phyloP scores from a whole-genome alignment of 2,113 vertebrate genomes.

The Ancistrus triradiatus region DNA sequence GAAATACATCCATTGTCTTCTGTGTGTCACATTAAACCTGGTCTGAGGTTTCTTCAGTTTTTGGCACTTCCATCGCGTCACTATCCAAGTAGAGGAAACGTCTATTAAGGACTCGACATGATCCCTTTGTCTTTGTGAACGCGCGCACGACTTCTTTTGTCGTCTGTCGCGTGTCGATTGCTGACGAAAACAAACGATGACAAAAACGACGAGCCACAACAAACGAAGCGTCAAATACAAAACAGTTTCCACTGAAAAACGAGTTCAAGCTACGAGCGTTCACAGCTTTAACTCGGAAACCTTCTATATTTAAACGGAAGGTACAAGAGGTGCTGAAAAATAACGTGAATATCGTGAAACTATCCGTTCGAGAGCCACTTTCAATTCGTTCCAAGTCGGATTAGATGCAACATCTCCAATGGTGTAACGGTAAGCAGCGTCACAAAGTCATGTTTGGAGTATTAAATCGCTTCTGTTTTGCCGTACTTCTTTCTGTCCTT shows the following conservation, averaged over 20 bases:
- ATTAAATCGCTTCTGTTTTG: too few species aligned
- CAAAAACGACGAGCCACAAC: not conserved
- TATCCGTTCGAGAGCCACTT: not conserved
- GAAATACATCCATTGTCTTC: too few species aligned
- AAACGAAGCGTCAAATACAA: not conserved
- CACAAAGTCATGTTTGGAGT: too few species aligned
- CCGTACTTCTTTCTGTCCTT: too few species aligned
- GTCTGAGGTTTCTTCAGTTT: not conserved
- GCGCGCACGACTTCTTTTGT: conserved; percentile 25
- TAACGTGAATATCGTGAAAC: not conserved
- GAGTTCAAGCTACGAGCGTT: not conserved
- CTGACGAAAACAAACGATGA: conserved; percentile 1
- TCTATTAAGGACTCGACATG: conserved; percentile 32
- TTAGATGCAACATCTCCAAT: conserved; percentile 80
- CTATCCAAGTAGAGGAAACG: conserved; percentile 18
- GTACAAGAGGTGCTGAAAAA: not conserved
- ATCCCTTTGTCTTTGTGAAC: conserved; percentile 35
- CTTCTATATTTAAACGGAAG: not conserved
- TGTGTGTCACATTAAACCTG: not conserved
- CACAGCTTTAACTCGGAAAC: not conserved
- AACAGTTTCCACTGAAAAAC: not conserved
- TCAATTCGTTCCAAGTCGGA: conserved; percentile 54
- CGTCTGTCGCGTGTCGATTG: not conserved
- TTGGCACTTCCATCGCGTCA: not conserved
- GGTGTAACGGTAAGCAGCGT: conserved; percentile 76